These are phyloP conservation scores for Aphaenogaster floridana DNA, from an alignment of 1,140 invertebrate species.

Conservation along the genomic window DNA sequence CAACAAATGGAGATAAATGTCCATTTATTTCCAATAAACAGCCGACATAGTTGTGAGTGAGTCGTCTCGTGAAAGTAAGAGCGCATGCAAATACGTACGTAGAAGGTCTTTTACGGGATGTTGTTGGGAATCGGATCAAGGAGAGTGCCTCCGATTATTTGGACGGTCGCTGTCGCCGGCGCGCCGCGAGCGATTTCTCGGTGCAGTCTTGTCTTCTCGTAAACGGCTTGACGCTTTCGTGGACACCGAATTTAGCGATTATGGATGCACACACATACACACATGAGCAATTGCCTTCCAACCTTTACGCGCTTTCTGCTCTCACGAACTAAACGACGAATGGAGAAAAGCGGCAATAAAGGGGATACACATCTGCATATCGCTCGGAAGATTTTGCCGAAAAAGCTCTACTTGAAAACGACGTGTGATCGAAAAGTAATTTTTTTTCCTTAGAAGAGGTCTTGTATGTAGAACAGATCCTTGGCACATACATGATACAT, in stretches of 20 bases:
- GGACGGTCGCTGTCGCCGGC: constrained; percentile 20
- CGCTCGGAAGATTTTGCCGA: not conserved
- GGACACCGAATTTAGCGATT: constrained; percentile 62
- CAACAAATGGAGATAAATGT: constrained; percentile 8
- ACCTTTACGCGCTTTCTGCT: constrained; percentile 63
- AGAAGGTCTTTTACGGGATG: constrained; percentile 54
- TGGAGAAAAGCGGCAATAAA: not conserved
- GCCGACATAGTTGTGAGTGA: not conserved
- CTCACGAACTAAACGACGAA: constrained; percentile 36
- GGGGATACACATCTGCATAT: not conserved
- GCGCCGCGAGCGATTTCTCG: constrained; percentile 29
- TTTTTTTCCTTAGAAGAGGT: not conserved
- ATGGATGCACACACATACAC: not conserved
- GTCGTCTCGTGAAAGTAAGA: constrained; percentile 71
- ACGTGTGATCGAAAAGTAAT: not conserved
- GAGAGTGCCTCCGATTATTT: constrained; percentile 59
- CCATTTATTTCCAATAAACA: constrained; percentile 21
- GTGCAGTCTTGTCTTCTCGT: constrained; percentile 1
- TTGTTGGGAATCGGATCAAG: constrained; percentile 54
- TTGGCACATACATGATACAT: not conserved
- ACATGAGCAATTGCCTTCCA: constrained; percentile 31
- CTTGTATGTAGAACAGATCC: not conserved
- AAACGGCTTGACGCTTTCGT: constrained; percentile 52
- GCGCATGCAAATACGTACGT: constrained; percentile 70
- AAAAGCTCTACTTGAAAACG: not conserved